Evolutionary conservation across 2,888 invertebrate species (phyloP).

Genomic region (Capitulum mitella): DNA sequence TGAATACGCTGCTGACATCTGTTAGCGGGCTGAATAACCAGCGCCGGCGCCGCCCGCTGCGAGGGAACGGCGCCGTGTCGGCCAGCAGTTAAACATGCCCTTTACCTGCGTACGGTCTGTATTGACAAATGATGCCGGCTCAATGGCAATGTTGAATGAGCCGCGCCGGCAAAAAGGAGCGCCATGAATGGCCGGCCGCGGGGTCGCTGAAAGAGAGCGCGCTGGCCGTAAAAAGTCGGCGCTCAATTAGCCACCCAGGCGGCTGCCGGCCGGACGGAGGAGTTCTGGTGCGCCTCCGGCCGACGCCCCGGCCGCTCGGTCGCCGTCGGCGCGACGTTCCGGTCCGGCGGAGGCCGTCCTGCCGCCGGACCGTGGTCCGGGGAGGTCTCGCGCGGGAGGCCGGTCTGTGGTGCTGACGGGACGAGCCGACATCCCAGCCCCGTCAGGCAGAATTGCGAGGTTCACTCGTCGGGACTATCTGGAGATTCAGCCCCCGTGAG

Average conservation of each 20-base stretch:
- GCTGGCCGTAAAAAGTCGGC: neutral
- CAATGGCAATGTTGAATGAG: slow-evolving; percentile 19
- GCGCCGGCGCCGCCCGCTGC: neutral
- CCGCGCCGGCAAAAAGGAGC: neutral
- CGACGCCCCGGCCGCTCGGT: too few relatives aligned
- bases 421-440: too few relatives aligned
- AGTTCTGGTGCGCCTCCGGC: too few relatives aligned
- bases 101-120: neutral
- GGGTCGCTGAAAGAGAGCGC: neutral
- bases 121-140: slow-evolving; percentile 18
- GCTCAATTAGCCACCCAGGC: neutral
- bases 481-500: too few relatives aligned
- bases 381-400: too few relatives aligned
- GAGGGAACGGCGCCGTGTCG: neutral
- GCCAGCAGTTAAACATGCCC: neutral
- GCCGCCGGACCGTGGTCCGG: too few relatives aligned
- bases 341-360: too few relatives aligned
- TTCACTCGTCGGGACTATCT: too few relatives aligned
- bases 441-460: too few relatives aligned
- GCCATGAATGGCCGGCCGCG: neutral
- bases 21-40: slow-evolving; percentile 11
- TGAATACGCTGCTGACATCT: slow-evolving; percentile 22
- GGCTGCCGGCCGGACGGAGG: neutral
- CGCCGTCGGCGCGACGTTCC: too few relatives aligned
- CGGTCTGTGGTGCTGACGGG: too few relatives aligned